Evolutionary conservation across 2,888 invertebrate genomes (phyloP), one percentile per base, ranked within the genome.

Genomic region (Drosophila atripex): DNA sequence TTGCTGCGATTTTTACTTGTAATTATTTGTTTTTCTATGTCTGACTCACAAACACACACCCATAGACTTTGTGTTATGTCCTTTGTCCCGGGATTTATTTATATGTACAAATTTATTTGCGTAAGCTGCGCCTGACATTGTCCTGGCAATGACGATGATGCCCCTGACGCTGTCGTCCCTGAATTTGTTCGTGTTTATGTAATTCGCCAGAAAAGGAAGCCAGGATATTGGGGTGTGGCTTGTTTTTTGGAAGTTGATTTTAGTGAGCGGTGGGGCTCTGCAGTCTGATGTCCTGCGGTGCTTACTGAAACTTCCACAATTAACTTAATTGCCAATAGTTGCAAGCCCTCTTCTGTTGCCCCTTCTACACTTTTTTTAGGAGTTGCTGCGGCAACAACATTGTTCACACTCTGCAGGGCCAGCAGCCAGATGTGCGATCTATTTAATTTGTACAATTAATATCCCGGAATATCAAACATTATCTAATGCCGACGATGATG

Each of bases 21-120:
- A 86, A 85, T 88, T 88, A 88, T 88, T 84, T 84, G 85, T 88
- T 86, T 84, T 86, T 79, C 83, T 83, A 64, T 71, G 77, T 86
- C 84, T 86, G 83, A 70, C 51, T 55, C 72, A 21, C 49, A 35
- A 56, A 75, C 63, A 72, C 74, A 77, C 70, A 68, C 73, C 8
- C 28, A 4, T 23, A 28, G 76, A 80, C 2, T 2, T 85, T 84
- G 80, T 72, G 77, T 77, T 73, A 77, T 82, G 79, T 86, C 77
- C 86, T 82, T 82, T 88, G 86, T 86, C 69, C 80, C 63, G 61
- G 77, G 77, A 86, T 73, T 77, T 73, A 83, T 71, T 32, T 57
- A 28, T 30, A 21, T 73, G 66, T 47, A 70, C 73, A 73, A 68
- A 73, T 82, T 71, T 54, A 88, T 88, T 88, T 86, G 75, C 66